phyloP scores from a whole-genome alignment of 2,113 vertebrate species.

The Alligator sinensis region DNA sequence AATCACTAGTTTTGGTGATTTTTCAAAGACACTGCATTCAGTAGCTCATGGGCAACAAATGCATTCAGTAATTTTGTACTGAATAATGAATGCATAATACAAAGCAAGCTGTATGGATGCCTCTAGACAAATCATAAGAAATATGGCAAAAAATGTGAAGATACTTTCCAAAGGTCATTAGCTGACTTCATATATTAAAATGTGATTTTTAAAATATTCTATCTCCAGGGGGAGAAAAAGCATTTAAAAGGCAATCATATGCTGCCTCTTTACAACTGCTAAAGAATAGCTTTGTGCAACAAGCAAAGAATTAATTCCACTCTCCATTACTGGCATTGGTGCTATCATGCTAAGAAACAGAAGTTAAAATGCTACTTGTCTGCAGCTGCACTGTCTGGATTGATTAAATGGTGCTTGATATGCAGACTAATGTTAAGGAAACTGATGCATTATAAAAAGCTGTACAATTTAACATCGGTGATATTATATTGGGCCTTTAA shows the following conservation, averaged over 20 bases:
- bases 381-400: not conserved
- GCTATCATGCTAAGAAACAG: not conserved
- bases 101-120: not conserved
- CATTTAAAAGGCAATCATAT: not conserved
- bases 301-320: not conserved
- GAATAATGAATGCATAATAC: not conserved
- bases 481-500: not conserved
- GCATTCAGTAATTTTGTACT: not conserved
- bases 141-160: not conserved
- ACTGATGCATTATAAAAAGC: not conserved
- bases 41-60: too few relatives aligned
- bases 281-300: not conserved
- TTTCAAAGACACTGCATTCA: not conserved
- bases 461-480: slow-evolving; percentile 15
- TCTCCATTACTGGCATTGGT: not conserved
- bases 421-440: not conserved
- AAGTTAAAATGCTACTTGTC: not conserved
- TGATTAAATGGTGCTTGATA: not conserved
- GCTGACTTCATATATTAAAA: not conserved
- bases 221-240: not conserved
- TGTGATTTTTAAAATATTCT: not conserved
- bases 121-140: not conserved
- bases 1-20: not conserved
- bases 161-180: not conserved
- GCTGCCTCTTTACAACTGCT: not conserved